Conservation (phyloP, 2,888 invertebrate genomes). For the Stenoptilia bipunctidactyla region DNA sequence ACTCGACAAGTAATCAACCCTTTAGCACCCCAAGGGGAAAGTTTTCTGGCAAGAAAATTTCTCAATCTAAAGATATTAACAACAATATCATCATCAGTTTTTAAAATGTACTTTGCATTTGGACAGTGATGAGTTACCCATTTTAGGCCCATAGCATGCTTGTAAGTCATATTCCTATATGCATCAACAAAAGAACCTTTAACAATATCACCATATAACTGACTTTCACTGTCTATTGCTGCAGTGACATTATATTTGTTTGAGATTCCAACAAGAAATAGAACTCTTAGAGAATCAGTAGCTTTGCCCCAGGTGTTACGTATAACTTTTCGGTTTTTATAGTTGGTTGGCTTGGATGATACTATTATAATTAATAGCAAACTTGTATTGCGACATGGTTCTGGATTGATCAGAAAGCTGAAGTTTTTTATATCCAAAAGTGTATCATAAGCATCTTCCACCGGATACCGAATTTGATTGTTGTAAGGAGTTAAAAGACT, state of each 20-base stretch:
- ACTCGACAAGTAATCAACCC: constrained; percentile 76
- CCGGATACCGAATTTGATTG: constrained; percentile 4
- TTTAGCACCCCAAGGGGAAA: constrained; percentile 73
- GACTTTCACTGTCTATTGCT: constrained; percentile 72
- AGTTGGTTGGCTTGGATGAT: neutral
- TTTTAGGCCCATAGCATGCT: constrained; percentile 85
- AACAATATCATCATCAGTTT: constrained; percentile 83
- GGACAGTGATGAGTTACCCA: constrained; percentile 81
- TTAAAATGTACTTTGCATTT: constrained; percentile 76
- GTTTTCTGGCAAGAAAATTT: constrained; percentile 65
- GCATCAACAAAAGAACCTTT: constrained; percentile 83
- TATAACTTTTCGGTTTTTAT: neutral
- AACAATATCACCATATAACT: constrained; percentile 75
- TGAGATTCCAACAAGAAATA: constrained; percentile 76
- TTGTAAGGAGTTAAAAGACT: constrained; percentile 31
- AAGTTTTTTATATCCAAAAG: neutral
- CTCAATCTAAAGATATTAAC: constrained; percentile 76
- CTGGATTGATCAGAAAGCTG: neutral
- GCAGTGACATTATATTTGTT: constrained; percentile 29
- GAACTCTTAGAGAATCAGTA: constrained; percentile 63
- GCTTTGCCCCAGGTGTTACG: neutral
- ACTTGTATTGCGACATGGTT: neutral
- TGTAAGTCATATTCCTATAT: constrained; percentile 87
- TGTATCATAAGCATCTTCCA: constrained; percentile 25
- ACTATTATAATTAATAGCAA: neutral